Percentiles rank a stretch among this genome's conserved stretches.
These are phyloP conservation scores for Pontoporia blainvillei DNA, from an alignment of 2,113 vertebrate genomes.

Conservation along the genomic window DNA sequence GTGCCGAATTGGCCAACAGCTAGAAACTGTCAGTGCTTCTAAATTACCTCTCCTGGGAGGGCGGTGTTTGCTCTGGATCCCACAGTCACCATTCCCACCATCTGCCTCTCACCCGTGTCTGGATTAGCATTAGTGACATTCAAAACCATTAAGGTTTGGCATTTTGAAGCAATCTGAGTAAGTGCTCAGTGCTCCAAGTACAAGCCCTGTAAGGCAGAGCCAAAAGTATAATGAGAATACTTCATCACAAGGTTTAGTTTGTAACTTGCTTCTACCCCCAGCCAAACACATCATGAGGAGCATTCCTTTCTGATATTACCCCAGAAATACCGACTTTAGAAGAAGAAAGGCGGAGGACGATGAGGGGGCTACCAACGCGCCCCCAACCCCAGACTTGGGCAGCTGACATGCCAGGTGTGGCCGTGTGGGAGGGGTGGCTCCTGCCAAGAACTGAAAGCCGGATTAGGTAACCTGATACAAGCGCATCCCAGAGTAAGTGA, in stretches of 20 bases:
- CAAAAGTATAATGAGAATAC: constrained; percentile 2
- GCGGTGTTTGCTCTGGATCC: not conserved
- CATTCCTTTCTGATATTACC: not conserved
- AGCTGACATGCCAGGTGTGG: not conserved
- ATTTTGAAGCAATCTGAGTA: constrained; percentile 35
- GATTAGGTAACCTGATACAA: not conserved
- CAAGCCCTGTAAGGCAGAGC: not conserved
- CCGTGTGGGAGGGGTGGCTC: not conserved
- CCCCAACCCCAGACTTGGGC: not conserved
- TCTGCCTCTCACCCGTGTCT: constrained; percentile 58
- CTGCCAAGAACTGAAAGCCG: not conserved
- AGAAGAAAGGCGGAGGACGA: not conserved
- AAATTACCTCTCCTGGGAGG: constrained; percentile 19
- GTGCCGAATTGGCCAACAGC: not conserved
- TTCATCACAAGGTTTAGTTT: not conserved
- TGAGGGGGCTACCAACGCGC: not conserved
- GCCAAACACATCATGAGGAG: not conserved
- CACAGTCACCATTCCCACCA: not conserved
- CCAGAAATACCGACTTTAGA: not conserved
- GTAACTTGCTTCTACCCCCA: not conserved
- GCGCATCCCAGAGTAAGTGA: not conserved
- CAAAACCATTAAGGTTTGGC: constrained; percentile 47
- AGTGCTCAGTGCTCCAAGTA: constrained; percentile 27
- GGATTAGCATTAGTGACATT: constrained; percentile 45
- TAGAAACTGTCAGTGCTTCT: not conserved